Conservation (phyloP, 1,140 invertebrate genomes). For the Formica selysi region DNA sequence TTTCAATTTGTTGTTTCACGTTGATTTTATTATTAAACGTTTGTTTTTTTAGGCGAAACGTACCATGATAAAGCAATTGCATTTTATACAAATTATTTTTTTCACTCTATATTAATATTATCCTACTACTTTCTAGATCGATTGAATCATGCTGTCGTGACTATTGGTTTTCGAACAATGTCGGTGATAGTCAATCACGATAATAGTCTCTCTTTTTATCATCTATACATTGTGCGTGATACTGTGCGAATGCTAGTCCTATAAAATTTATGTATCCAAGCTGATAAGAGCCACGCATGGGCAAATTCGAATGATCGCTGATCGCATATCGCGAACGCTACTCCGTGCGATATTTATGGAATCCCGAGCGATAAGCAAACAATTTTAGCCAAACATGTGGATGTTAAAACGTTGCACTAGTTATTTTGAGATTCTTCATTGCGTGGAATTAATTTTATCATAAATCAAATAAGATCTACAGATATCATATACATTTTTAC, state of each 20-base stretch:
- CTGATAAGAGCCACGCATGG: conserved; percentile 44
- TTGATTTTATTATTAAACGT: conserved; percentile 25
- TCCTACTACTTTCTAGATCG: background rate
- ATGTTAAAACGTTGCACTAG: background rate
- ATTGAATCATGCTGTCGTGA: background rate
- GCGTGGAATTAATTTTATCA: background rate
- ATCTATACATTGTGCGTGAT: conserved; percentile 10
- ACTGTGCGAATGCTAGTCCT: background rate
- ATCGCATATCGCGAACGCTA: conserved; percentile 31
- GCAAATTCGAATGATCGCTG: conserved; percentile 31
- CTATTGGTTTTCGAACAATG: conserved; percentile 4
- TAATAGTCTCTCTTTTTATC: conserved; percentile 3
- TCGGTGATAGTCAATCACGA: background rate
- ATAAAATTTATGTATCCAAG: conserved; percentile 13
- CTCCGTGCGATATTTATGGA: conserved; percentile 25
- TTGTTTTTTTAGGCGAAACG: background rate
- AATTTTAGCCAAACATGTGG: background rate
- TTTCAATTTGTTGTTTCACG: background rate
- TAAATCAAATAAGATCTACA: conserved; percentile 2
- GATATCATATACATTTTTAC: background rate
- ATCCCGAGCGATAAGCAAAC: background rate
- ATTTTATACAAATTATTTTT: background rate
- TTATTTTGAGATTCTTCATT: background rate
- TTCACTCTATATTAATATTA: background rate
- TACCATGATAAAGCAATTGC: background rate